Base-by-base conservation (phyloP, 2,888 invertebrate species). In the Cyrtodaria siliqua region DNA sequence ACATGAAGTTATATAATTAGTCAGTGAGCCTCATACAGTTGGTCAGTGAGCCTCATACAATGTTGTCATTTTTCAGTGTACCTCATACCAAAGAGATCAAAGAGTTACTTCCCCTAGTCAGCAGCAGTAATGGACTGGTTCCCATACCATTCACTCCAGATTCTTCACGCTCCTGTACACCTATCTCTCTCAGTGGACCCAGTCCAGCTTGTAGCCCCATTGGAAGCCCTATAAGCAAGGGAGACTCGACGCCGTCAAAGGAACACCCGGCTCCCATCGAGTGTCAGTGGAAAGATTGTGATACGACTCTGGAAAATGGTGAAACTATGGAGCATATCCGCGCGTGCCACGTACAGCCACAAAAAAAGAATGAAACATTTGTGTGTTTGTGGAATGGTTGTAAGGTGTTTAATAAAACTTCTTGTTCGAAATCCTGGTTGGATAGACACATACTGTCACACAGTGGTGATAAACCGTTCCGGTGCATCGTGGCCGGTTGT, bases 401-500 rank as follows among this genome's bases (percentile, higher is more conserved):
- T 94, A 98, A 98, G 93, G 98, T 98, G 49, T 97, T 97, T 91
- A 97, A 97, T 84, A 96, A 97, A 92, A 96, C 96, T 40, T 98
- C 98, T 9, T 97, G 97, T 92, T 98, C 98, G 6, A 95, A 97
- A 66, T 96, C 97, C 67, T 99, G 98, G 98, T 94, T 98, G 84
- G 97, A 98, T 92, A 95, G 98, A 55, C 98, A 98, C 93, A 96
- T 98, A 52, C 94, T 97, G 57, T 96, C 96, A 0, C 98, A 98
- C 93, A 96, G 96, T 69, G 97, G 97, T 52, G 97, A 96, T 93
- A 98, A 98, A 92, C 98, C 98, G 26, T 98, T 97, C 94, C 96
- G 97, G 90, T 99, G 98, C 94, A 98, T 98, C 93, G 97, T 99
- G 87, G 97, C 97, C 91, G 96, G 97, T 88, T 99, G 98, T 93